These are phyloP conservation scores for Poeciliopsis retropinna DNA, from an alignment of 2,113 vertebrate species.

Conservation along the genomic window DNA sequence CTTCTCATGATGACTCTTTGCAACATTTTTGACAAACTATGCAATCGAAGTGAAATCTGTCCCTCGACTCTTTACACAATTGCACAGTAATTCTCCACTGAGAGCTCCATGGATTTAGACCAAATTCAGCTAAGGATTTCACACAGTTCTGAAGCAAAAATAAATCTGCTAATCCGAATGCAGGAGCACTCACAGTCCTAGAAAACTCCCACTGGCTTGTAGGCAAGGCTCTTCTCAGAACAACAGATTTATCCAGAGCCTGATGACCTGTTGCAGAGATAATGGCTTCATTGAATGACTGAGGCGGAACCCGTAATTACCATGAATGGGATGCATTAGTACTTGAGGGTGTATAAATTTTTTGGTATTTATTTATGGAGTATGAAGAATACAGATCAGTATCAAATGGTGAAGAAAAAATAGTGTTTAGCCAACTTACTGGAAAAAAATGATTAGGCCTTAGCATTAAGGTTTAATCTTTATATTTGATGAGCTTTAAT, in stretches of 20 bases:
- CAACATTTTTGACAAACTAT: constrained; percentile 26
- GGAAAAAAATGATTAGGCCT: not conserved
- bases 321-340: not conserved
- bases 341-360: not conserved
- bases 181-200: constrained; percentile 26
- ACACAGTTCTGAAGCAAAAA: constrained; percentile 27
- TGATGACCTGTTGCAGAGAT: constrained; percentile 43
- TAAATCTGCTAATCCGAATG: constrained; percentile 44
- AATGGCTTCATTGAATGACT: constrained; percentile 31
- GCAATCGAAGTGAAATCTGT: constrained; percentile 33
- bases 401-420: not conserved
- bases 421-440: not conserved
- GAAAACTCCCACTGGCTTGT: constrained; percentile 41
- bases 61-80: constrained; percentile 39
- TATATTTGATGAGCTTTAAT: not conserved
- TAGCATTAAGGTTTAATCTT: not conserved
- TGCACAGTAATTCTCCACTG: constrained; percentile 41
- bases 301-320: constrained; percentile 1
- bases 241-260: constrained; percentile 23
- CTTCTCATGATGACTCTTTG: constrained; percentile 23
- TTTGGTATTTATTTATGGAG: not conserved
- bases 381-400: not conserved
- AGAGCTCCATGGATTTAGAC: constrained; percentile 37
- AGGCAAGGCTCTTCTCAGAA: constrained; percentile 22
- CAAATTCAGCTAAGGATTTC: constrained; percentile 54